These are phyloP conservation scores for Psephotus haematonotus DNA, from an alignment of 2,113 vertebrate genomes.

Conservation along the genomic window DNA sequence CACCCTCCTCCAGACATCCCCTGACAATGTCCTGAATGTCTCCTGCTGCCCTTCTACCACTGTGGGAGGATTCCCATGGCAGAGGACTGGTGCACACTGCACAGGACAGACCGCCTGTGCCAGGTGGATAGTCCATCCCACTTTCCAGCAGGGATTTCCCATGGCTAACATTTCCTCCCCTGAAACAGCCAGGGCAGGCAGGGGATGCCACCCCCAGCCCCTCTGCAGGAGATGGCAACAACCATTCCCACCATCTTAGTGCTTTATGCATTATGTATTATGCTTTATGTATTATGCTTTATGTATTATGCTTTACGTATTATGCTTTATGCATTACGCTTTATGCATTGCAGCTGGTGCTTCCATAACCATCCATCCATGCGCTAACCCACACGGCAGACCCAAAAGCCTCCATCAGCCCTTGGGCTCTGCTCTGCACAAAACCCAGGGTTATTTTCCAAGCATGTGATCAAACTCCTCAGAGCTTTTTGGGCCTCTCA, in stretches of 20 bases:
- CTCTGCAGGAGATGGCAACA: not conserved
- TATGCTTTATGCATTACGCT: not conserved
- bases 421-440: not conserved
- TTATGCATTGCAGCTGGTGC: not conserved
- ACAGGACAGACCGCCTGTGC: too few relatives aligned
- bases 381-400: too few relatives aligned
- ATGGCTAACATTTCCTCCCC: not conserved
- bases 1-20: not conserved
- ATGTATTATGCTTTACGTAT: not conserved
- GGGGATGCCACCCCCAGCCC: not conserved
- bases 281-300: not conserved
- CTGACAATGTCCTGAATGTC: not conserved
- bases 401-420: not conserved
- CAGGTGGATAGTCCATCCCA: not conserved
- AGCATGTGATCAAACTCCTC: fast-evolving
- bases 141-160: not conserved
- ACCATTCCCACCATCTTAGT: not conserved
- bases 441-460: not conserved
- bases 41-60: not conserved
- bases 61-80: not conserved
- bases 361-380: not conserved
- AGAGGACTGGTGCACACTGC: too few relatives aligned
- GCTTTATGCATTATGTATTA: not conserved
- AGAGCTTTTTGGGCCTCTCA: not conserved
- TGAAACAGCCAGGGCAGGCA: not conserved